Evolutionary conservation across 2,888 invertebrate species (phyloP).

Genomic region (Microctonus aethiopoides): DNA sequence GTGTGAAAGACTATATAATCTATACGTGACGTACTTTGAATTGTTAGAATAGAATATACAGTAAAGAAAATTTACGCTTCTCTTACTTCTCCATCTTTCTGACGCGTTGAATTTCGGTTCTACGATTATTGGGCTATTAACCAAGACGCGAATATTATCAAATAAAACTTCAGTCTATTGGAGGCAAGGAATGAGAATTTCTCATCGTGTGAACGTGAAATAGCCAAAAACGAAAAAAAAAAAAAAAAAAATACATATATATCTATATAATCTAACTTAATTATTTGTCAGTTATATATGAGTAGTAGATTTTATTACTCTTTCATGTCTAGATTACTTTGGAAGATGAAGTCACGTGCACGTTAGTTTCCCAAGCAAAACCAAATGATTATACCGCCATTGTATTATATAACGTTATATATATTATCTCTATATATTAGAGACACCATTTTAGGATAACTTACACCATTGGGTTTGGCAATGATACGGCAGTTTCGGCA

Average conservation of each 20-base stretch:
- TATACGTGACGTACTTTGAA: constrained; percentile 25
- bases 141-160: constrained; percentile 32
- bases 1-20: neutral
- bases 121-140: constrained; percentile 41
- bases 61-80: constrained; percentile 33
- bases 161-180: constrained; percentile 29
- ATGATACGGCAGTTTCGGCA: constrained; percentile 47
- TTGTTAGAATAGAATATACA: constrained; percentile 24
- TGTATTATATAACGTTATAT: constrained; percentile 25
- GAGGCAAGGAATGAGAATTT: constrained; percentile 20
- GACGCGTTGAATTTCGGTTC: constrained; percentile 40
- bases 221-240: neutral
- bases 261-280: neutral
- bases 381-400: constrained; percentile 35
- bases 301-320: constrained; percentile 1
- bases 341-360: constrained; percentile 4
- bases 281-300: neutral
- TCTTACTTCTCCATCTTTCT: constrained; percentile 16
- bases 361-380: constrained; percentile 1
- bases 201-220: constrained; percentile 16
- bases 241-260: too few species aligned
- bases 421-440: neutral
- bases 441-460: neutral
- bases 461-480: constrained; percentile 34
- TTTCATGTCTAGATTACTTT: neutral